These are phyloP conservation scores for Spatulosminthurus flaviceps DNA, from an alignment of 2,888 invertebrate species.

Conservation along the genomic window DNA sequence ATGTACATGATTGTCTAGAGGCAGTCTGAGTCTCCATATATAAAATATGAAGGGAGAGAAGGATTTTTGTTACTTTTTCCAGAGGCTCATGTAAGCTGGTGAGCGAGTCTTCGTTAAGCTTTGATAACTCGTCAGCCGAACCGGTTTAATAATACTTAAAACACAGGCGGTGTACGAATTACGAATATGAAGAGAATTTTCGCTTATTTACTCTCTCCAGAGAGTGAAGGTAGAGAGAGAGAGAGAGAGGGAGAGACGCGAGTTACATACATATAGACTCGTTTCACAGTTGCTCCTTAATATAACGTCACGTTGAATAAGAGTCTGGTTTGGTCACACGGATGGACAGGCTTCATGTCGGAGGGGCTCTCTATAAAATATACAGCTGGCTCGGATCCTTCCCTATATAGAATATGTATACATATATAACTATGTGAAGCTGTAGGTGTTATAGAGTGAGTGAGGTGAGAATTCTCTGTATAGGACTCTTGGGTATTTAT, in stretches of 20 bases:
- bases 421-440: too few species aligned
- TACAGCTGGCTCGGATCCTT: too few species aligned
- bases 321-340: conserved; percentile 10
- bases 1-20: too few species aligned
- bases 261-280: background rate
- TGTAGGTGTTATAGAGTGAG: too few species aligned
- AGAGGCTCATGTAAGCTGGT: background rate
- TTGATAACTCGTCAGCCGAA: conserved; percentile 35
- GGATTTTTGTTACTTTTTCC: conserved; percentile 10
- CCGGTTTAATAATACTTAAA: conserved; percentile 41
- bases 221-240: background rate
- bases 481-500: background rate
- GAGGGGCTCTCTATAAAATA: too few species aligned
- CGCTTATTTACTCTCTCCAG: conserved; percentile 34
- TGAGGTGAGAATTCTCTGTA: too few species aligned
- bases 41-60: conserved; percentile 3
- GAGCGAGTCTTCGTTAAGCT: conserved; percentile 14
- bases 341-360: background rate
- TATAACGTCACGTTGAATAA: background rate
- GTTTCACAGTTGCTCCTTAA: conserved; percentile 10
- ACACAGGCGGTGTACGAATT: conserved; percentile 43
- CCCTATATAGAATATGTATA: too few species aligned
- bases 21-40: background rate
- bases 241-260: background rate
- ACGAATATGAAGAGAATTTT: conserved; percentile 40